Evolutionary conservation across 2,888 invertebrate genomes (phyloP).

Genomic region (Aphelenchoides bicaudatus): DNA sequence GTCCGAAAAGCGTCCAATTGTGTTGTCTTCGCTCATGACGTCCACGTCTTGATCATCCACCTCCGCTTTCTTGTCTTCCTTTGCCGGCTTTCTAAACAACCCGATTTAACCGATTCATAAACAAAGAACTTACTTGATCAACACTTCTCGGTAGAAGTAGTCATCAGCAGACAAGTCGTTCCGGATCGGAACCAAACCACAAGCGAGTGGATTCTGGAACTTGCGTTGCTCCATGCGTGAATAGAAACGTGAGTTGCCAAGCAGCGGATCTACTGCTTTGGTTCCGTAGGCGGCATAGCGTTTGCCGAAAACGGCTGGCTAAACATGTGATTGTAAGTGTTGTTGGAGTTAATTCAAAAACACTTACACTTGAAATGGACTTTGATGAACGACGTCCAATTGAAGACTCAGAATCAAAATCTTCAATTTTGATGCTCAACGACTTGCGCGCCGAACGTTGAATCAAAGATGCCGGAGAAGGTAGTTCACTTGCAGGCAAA

Average conservation of each 20-base stretch:
- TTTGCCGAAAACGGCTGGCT: background rate
- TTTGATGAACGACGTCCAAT: background rate
- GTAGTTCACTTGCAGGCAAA: background rate
- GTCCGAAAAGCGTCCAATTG: background rate
- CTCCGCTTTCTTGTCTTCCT: slow-evolving; percentile 12
- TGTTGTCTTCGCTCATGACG: slow-evolving; percentile 12
- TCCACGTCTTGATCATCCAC: no score
- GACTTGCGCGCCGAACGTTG: background rate
- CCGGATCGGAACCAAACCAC: slow-evolving; percentile 8
- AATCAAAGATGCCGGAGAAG: background rate
- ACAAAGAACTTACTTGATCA: slow-evolving; percentile 22
- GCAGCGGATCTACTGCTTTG: background rate
- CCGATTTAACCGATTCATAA: background rate
- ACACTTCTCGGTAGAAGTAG: slow-evolving; percentile 28
- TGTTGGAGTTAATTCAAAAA: no score
- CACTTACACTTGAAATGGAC: no score
- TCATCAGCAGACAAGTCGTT: slow-evolving; percentile 7
- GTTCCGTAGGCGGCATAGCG: slow-evolving; percentile 7
- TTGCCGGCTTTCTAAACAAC: background rate
- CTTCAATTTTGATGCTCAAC: background rate
- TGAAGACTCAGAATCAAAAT: background rate
- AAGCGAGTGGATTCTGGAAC: slow-evolving; percentile 24
- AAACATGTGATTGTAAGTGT: no score
- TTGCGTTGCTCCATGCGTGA: slow-evolving; percentile 17
- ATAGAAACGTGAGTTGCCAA: slow-evolving; percentile 16